Evolutionary conservation across 53 echinoderm and acorn worm species (phyloP), one percentile per base, ranked within the genome.

Genomic region (Apostichopus leukothele): DNA sequence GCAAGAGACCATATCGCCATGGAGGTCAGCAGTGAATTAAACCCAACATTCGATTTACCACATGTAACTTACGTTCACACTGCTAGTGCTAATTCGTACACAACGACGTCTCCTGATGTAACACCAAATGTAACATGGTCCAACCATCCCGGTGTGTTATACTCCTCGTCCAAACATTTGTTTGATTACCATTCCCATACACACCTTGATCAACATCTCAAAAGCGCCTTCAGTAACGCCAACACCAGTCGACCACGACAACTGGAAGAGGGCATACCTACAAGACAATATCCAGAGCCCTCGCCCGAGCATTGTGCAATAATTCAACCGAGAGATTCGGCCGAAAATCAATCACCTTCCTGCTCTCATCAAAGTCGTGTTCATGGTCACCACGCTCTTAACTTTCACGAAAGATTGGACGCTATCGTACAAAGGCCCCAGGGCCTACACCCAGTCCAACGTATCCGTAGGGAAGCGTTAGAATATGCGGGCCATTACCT

Each of bases 181-280:
- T 81, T 81, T 18, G 81, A 81, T 23, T 81, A 81, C 23, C 81
- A 81, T 81, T 81, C 81, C 5, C 81, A 81, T 54, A 50, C 59
- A 71, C 71, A 71, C 71, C 71, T 71, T 71, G 71, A 71, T 71
- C 14, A 71, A 13, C 13, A 18, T 71, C 20, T 71, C 13, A 71
- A 71, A 6, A 6, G 71, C 18, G 71, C 71, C 6, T 18, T 71
- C 6, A 71, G 71, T 18, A 21, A 13, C 18, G 8, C 57, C 57
- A 9, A 7, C 57, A 57, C 57, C 7, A 57, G 57, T 57, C 8
- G 57, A 57, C 14, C 71, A 6, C 3, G n/a, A 71, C 20, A 18
- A 19, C 12, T 11, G 16, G n/a, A 18, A 1, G 16, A 13, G 71
- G 71, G 6, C n/a, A 71, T 18, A 18, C 71, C 14, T 18, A 57